Evolutionary conservation across 1,140 invertebrate species (phyloP), one percentile per base, ranked within the genome.

Genomic region (Tribolium castaneum): DNA sequence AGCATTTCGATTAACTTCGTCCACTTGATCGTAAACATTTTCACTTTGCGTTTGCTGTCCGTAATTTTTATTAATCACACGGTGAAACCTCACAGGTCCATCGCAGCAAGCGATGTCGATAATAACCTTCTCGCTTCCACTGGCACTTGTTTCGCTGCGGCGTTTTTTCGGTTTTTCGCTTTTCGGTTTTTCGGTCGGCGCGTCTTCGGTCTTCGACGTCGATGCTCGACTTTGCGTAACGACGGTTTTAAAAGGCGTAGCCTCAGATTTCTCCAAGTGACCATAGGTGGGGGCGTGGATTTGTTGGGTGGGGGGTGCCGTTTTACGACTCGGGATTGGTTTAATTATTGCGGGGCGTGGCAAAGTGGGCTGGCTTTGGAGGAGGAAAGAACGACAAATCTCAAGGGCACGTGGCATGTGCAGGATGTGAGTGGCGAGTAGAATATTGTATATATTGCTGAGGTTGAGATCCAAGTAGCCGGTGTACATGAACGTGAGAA

Each of bases 51-150:
- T n/a, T 45, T 56, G 78, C 22, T 35, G 81, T 12, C 90, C 89
- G 81, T 94, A 95, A 79, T 94, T 93, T 51, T 92, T 91, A 81
- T 95, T 95, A 4, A 94, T 85, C 2, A 95, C 92, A 1, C 94
- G 87, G 76, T 94, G 94, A 85, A 97, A 96, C 34, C 92, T 88
- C 0, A 97, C 94, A 0, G 95, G 95, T 0, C 95, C 95, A 86
- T 97, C 95, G 86, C 95, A 96, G 54, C 93, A 95, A 4, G 95
- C 95, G 2, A 97, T 88, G 85, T 96, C 95, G 70, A 95, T 88
- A 0, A 95, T 91, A 9, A 93, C 90, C 77, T 89, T 89, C 78
- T 86, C 87, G 16, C 80, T 78, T 30, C 6, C 49, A 6, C 75
- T 3, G 13, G n/a, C n/a, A 75, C 50, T 77, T 78, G 12, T 62